Evolutionary conservation across 2,113 vertebrate species (phyloP).

Genomic region (Hepsetus odoe): DNA sequence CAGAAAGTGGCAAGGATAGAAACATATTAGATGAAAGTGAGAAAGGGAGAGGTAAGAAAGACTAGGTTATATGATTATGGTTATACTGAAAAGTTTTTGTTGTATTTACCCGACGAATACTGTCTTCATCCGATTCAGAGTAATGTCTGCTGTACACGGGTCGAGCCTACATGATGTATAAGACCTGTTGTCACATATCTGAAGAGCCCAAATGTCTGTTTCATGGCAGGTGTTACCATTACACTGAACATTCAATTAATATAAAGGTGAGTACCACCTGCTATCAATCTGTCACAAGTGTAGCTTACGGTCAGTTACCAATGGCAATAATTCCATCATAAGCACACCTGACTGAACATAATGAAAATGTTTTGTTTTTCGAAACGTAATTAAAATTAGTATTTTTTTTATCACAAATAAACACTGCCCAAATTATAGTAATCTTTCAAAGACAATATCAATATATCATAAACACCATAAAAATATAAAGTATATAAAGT

Average conservation of each 20-base stretch:
- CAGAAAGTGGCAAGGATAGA: neutral
- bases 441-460: too few relatives aligned
- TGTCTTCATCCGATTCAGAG: slow-evolving; percentile 93
- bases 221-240: too few relatives aligned
- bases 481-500: too few relatives aligned
- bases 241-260: neutral
- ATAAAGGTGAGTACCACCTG: neutral
- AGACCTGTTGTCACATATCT: slow-evolving; percentile 54
- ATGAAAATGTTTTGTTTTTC: too few relatives aligned
- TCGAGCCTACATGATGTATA: slow-evolving; percentile 73
- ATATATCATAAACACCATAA: too few relatives aligned
- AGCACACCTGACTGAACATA: too few relatives aligned
- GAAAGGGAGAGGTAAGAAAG: slow-evolving; percentile 26
- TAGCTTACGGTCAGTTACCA: neutral
- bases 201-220: neutral
- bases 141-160: slow-evolving; percentile 76
- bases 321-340: neutral
- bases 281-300: neutral
- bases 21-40: slow-evolving; percentile 1
- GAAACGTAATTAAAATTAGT: too few relatives aligned
- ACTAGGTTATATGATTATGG: slow-evolving; percentile 32
- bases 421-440: too few relatives aligned
- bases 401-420: too few relatives aligned
- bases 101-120: slow-evolving; percentile 88
- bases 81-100: slow-evolving; percentile 8